A percentile compares a stretch with the other conserved stretches of the same genome.
Evolutionary conservation across 2,888 invertebrate species (phyloP).

Genomic region (Synanthedon myopaeformis): DNA sequence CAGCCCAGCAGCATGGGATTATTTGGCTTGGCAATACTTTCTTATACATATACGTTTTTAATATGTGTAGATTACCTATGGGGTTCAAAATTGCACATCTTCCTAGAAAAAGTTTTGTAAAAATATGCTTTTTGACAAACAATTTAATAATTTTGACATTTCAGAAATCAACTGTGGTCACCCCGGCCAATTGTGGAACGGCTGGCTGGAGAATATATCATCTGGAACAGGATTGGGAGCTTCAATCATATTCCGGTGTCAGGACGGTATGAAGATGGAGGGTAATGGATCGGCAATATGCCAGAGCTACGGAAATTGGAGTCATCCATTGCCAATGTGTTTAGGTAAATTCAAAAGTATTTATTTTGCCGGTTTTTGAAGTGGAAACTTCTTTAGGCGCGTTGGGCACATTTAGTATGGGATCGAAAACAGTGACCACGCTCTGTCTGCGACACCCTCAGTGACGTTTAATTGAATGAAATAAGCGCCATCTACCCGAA

Average conservation of each 20-base stretch:
- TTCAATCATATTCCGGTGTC: constrained; percentile 92
- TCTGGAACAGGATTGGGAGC: constrained; percentile 91
- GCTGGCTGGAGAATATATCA: constrained; percentile 93
- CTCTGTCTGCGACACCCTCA: no score
- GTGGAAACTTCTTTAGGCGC: not conserved
- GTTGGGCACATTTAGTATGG: no score
- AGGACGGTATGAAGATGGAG: constrained; percentile 90
- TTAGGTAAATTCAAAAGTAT: constrained; percentile 69
- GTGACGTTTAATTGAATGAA: no score
- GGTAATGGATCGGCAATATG: constrained; percentile 93
- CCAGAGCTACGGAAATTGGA: constrained; percentile 94
- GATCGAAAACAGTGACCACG: no score
- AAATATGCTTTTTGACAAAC: no score
- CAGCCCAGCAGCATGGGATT: no score
- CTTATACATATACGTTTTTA: no score
- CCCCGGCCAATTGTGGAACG: constrained; percentile 94
- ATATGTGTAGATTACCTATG: no score
- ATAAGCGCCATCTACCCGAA: no score
- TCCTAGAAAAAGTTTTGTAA: no score
- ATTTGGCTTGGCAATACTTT: no score
- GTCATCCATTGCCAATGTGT: constrained; percentile 92
- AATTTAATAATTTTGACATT: constrained; percentile 2
- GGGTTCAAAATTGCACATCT: no score
- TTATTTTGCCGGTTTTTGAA: not conserved
- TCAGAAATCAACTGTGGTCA: constrained; percentile 97